A percentile compares a stretch with the other conserved stretches of the same genome.
phyloP scores from a whole-genome alignment of 2,888 invertebrate species.

The Athripsodes cinereus region DNA sequence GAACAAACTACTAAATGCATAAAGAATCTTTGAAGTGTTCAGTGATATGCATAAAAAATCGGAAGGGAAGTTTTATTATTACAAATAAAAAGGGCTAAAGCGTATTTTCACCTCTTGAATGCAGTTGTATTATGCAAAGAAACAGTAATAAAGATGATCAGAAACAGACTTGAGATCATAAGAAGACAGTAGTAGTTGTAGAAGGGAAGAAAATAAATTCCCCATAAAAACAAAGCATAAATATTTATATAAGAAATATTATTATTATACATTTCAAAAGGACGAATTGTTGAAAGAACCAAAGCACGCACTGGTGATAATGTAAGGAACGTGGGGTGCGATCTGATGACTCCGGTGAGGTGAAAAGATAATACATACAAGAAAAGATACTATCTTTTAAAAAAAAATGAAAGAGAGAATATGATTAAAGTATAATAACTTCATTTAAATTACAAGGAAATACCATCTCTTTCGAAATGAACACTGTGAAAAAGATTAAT shows the following conservation, averaged over 20 bases:
- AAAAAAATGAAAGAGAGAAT: too few species aligned
- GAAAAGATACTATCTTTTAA: too few species aligned
- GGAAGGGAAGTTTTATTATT: background rate
- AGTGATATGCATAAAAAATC: background rate
- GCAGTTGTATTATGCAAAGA: background rate
- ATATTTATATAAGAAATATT: conserved; percentile 10
- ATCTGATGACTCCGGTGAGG: background rate
- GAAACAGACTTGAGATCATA: background rate
- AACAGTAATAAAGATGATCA: background rate
- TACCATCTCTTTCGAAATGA: too few species aligned
- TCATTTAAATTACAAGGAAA: too few species aligned
- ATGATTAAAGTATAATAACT: too few species aligned
- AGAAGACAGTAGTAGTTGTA: background rate
- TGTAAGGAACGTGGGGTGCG: background rate
- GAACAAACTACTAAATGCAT: background rate
- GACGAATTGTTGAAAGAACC: background rate
- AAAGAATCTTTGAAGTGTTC: background rate
- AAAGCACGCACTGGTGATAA: conserved; percentile 4
- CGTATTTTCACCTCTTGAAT: background rate
- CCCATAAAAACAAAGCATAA: conserved; percentile 4
- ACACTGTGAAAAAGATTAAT: too few species aligned
- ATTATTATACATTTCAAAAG: conserved; percentile 10
- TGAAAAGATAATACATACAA: background rate
- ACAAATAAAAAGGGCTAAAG: background rate
- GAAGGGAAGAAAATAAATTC: background rate